Percentiles rank a stretch among this genome's conserved stretches.
phyloP scores from a whole-genome alignment of 2,888 invertebrate genomes.

The Diaperis boleti region DNA sequence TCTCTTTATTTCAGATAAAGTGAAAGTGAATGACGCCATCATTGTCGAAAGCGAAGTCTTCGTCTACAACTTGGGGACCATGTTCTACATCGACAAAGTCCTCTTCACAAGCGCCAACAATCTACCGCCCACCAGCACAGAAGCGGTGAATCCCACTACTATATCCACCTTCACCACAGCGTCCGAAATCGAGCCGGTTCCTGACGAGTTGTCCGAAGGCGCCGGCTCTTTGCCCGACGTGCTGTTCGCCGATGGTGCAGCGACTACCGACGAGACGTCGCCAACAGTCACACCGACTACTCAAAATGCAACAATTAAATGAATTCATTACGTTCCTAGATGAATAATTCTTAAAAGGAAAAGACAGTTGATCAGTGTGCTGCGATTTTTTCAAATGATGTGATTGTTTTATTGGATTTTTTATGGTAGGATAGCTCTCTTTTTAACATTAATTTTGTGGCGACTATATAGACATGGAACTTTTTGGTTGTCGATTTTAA shows the following conservation, averaged over 20 bases:
- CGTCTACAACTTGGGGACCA: slow-evolving; percentile 75
- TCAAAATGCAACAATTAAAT: slow-evolving; percentile 51
- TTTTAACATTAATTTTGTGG: slow-evolving; percentile 21
- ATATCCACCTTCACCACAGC: slow-evolving; percentile 48
- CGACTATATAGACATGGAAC: slow-evolving; percentile 33
- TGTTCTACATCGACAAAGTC: slow-evolving; percentile 74
- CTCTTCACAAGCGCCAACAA: slow-evolving; percentile 65
- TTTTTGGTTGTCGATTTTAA: slow-evolving; percentile 21
- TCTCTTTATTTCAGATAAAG: slow-evolving; percentile 61
- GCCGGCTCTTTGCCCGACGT: slow-evolving; percentile 62
- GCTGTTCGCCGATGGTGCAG: slow-evolving; percentile 61
- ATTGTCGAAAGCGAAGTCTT: slow-evolving; percentile 74
- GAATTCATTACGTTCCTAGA: slow-evolving; percentile 41
- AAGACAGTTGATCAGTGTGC: slow-evolving; percentile 38
- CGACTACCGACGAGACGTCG: slow-evolving; percentile 48
- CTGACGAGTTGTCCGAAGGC: slow-evolving; percentile 62
- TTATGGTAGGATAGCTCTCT: slow-evolving; percentile 33
- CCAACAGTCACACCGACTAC: slow-evolving; percentile 36
- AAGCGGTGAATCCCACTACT: slow-evolving; percentile 45
- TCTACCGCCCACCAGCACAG: slow-evolving; percentile 53
- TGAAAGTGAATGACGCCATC: slow-evolving; percentile 70
- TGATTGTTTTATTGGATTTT: slow-evolving; percentile 37
- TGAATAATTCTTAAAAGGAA: slow-evolving; percentile 20
- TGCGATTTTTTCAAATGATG: slow-evolving; percentile 33
- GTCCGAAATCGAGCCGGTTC: slow-evolving; percentile 58